Percentiles rank a stretch among this genome's conserved stretches.
These are phyloP conservation scores for Geococcyx californianus DNA, from an alignment of 2,113 vertebrate genomes.

Conservation along the genomic window DNA sequence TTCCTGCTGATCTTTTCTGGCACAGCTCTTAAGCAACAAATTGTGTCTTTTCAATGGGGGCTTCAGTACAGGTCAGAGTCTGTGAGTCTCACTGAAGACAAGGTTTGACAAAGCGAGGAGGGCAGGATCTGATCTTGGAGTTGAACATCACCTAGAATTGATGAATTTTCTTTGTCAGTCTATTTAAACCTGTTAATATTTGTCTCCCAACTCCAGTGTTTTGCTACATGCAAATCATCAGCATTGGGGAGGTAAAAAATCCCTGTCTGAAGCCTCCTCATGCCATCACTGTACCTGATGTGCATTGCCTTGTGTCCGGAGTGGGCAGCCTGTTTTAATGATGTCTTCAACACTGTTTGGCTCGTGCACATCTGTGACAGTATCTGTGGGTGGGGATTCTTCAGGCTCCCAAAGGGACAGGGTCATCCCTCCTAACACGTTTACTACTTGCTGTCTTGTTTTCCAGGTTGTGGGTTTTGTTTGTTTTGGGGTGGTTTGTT, in stretches of 20 bases:
- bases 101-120: not conserved
- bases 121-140: not conserved
- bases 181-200: not conserved
- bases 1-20: not conserved
- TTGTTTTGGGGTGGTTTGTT: too few relatives aligned
- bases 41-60: not conserved
- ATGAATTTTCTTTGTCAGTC: not conserved
- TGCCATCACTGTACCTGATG: fast-evolving
- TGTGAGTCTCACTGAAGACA: not conserved
- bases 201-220: not conserved
- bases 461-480: not conserved
- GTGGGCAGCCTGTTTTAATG: not conserved
- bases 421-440: not conserved
- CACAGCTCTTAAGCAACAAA: not conserved
- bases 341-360: not conserved
- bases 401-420: not conserved
- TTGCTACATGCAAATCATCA: not conserved
- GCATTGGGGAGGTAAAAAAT: not conserved
- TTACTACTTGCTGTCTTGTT: not conserved
- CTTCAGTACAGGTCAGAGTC: not conserved
- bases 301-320: not conserved
- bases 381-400: not conserved
- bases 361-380: fast-evolving
- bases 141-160: not conserved
- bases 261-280: not conserved